Evolutionary conservation across 37 sponge, comb jelly and placozoan genomes (phyloP).

Genomic region (Halisarca cf. caerulea): DNA sequence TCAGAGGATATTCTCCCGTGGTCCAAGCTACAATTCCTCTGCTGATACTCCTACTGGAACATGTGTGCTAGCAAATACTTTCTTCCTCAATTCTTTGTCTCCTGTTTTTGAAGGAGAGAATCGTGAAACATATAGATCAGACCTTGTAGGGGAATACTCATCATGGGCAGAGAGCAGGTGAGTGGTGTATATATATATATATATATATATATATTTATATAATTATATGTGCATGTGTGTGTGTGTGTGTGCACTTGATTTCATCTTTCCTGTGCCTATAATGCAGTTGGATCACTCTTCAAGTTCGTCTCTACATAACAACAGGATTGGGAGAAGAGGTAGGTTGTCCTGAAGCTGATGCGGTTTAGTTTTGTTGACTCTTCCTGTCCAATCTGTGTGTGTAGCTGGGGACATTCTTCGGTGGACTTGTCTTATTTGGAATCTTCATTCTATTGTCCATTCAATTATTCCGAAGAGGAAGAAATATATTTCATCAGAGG

Average conservation of each 20-base stretch:
- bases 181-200: background rate
- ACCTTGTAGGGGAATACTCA: conserved; percentile 52
- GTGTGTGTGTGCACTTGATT: background rate
- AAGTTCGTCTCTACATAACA: conserved; percentile 1
- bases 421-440: conserved; percentile 35
- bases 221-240: background rate
- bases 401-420: conserved; percentile 43
- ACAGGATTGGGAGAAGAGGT: conserved; percentile 15
- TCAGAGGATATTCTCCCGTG: background rate
- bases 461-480: conserved; percentile 42
- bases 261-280: background rate
- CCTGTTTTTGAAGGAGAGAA: conserved; percentile 48
- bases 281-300: background rate
- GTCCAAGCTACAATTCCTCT: background rate
- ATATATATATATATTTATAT: background rate
- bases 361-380: no score
- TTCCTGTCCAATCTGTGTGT: background rate
- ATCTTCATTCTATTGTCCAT: conserved; percentile 25
- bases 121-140: no score
- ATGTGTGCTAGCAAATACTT: conserved; percentile 12
- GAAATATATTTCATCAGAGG: conserved; percentile 41
- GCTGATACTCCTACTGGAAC: background rate
- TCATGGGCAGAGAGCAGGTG: conserved; percentile 86
- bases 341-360: background rate
- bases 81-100: conserved; percentile 48